Base-by-base conservation (phyloP, 2,113 vertebrate genomes). In the Dendrocopos noguchii region DNA sequence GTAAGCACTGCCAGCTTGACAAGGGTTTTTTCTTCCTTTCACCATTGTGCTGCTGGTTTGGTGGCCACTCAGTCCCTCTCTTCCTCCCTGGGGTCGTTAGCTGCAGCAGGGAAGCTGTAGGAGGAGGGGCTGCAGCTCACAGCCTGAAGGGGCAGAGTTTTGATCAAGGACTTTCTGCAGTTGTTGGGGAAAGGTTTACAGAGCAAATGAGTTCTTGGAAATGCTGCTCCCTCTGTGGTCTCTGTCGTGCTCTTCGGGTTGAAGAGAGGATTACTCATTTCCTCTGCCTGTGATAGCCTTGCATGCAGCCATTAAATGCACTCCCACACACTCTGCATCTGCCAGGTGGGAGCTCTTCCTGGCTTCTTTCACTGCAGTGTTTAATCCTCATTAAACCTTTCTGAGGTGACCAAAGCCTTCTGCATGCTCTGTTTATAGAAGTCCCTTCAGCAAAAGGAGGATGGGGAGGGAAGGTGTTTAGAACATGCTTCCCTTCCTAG, bases 201-300 rank as follows among this genome's bases (percentile, higher is more conserved):
- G 83, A 92, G 94, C 73, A 88, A 76, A 66, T 1, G 77, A 47
- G 77, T 90, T 90, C 88, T 89, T 94, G 91, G 91, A 93, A 92
- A 25, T 34, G 53, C 75, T 44, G 74, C 67, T 87, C n/a, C 3
- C 7, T 59, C 60, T 71, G 87, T 47, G 76, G 52, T 93, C 67
- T 59, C 90, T 71, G 87, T 87, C 72, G 8, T 76, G 91, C 5
- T 50, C 52, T 94, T 67, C 61, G 34, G 52, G 75, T 34, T 91
- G 33, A 33, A 86, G 90, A 56, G 64, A 6, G 65, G 86, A 65
- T 95, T 94, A 85, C 70, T 94, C 88, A 80, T 86, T 92, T 91
- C 84, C 91, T 91, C 72, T 61, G 12, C 4, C 2, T 59, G 67
- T 55, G 71, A 84, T 84, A 19, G 71, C 63, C 59, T 42, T 76